Conservation (phyloP, 2,797 vertebrate species). For the Schizopygopsis malacanthus region DNA sequence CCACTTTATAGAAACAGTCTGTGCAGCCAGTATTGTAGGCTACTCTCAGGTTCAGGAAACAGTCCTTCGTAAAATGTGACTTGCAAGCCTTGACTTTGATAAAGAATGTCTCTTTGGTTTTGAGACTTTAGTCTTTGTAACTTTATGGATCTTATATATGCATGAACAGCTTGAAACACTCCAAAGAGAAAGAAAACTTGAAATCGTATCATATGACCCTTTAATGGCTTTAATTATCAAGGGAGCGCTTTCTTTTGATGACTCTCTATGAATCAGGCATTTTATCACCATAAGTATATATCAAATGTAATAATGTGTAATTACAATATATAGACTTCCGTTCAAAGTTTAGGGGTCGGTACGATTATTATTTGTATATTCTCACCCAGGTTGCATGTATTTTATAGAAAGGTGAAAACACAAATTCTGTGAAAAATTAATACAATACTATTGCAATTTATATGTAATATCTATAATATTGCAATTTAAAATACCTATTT, state of each 20-base stretch:
- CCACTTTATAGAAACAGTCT: too few relatives aligned
- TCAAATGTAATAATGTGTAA: background rate
- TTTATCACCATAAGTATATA: background rate
- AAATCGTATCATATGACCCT: too few relatives aligned
- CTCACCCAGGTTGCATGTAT: background rate
- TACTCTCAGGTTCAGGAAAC: too few relatives aligned
- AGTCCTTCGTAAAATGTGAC: too few relatives aligned
- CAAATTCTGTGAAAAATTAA: background rate
- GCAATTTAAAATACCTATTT: background rate
- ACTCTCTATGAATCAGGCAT: background rate
- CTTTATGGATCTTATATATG: too few relatives aligned
- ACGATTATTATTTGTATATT: too few relatives aligned
- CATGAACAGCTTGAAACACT: too few relatives aligned
- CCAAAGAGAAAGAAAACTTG: too few relatives aligned
- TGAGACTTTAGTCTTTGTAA: too few relatives aligned
- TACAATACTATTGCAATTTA: background rate
- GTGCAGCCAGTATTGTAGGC: too few relatives aligned
- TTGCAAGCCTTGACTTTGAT: too few relatives aligned
- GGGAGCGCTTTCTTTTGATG: background rate
- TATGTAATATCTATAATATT: background rate
- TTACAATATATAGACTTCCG: background rate
- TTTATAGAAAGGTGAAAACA: background rate
- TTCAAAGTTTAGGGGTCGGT: background rate
- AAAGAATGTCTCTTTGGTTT: too few relatives aligned
- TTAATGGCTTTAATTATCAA: conserved; percentile 15